Base-by-base conservation (phyloP, 2,113 vertebrate species). In the Zeus faber region DNA sequence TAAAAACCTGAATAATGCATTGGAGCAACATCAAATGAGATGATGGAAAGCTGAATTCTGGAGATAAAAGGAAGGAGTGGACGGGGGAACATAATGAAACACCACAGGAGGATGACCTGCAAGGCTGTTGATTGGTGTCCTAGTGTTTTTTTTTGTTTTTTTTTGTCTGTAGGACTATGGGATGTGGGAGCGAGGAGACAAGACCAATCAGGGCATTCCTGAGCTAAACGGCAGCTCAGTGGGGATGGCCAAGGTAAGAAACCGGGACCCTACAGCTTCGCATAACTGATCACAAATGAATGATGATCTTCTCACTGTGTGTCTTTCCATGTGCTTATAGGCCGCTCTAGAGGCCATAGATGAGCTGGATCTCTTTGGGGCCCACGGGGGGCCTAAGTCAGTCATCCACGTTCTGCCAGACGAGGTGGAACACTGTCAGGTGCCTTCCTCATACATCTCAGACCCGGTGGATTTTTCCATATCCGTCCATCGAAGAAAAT, bases 161-260 rank as follows among this genome's bases (percentile, higher is more conserved):
- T n/a, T n/a, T n/a, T n/a, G n/a, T 37, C 62, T 75, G 17, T 67
- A 99, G 97, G 97, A 99, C 87, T 99, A 97, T 82, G 96, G 97
- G 48, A 99, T 99, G 92, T 99, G 97, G 97, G 97, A 99, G 74
- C 91, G 97, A 75, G 97, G 97, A 33, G 97, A 99, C 81, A 99
- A 99, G 81, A 99, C 96, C 13, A 99, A 99, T 72, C 96, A 98
- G 76, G 97, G 97, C 58, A 97, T 99, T 62, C 93, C 97, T 0
- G 97, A 99, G 77, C 84, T 99, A 54, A 99, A 99, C 0, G 95
- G 91, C 0, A 99, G 97, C 85, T 99, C 97, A n/a, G 92, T 99
- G 22, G 97, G 97, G 76, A 96, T 98, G 88, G 97, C 97, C 33
- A 99, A 99, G 91, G 97, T 99, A 84, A 10, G 22, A 43, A 9